phyloP scores from a whole-genome alignment of 1,140 invertebrate species.

The Zaprionus gabonicus region DNA sequence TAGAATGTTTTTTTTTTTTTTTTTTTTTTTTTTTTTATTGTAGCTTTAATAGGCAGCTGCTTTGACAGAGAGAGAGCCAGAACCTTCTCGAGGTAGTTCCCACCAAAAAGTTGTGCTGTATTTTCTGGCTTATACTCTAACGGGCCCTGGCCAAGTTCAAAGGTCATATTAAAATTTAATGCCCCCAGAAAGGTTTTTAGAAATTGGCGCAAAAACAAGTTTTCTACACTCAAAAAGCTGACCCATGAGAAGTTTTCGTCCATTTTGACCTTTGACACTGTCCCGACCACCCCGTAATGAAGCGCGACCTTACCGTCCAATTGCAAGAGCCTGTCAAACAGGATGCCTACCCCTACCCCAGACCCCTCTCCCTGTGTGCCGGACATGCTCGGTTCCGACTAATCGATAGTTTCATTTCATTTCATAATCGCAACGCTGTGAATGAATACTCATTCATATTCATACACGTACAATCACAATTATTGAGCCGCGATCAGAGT shows the following conservation, averaged over 20 bases:
- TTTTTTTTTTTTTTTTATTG: no score
- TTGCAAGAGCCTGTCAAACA: constrained; percentile 53
- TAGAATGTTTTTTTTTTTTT: constrained; percentile 42
- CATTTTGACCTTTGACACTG: constrained; percentile 78
- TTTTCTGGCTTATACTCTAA: constrained; percentile 55
- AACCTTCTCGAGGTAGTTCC: constrained; percentile 30
- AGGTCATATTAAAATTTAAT: constrained; percentile 69
- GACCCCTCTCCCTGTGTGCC: background rate
- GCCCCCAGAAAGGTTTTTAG: constrained; percentile 42
- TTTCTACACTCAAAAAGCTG: constrained; percentile 54
- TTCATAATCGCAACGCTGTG: constrained; percentile 24
- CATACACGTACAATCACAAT: constrained; percentile 48
- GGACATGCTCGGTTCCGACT: background rate
- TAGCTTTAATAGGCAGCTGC: constrained; percentile 42
- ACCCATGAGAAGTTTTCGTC: constrained; percentile 81
- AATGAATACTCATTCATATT: constrained; percentile 48
- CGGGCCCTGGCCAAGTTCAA: constrained; percentile 73
- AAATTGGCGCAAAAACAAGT: constrained; percentile 69
- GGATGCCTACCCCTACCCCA: constrained; percentile 22
- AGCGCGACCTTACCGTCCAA: constrained; percentile 17
- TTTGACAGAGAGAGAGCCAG: background rate
- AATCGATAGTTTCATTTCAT: constrained; percentile 29
- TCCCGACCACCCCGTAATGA: constrained; percentile 57
- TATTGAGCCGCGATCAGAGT: constrained; percentile 67
- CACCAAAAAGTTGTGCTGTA: constrained; percentile 44